Base-by-base conservation (phyloP, 2,888 invertebrate genomes). In the Stenchaetothrips biformis region DNA sequence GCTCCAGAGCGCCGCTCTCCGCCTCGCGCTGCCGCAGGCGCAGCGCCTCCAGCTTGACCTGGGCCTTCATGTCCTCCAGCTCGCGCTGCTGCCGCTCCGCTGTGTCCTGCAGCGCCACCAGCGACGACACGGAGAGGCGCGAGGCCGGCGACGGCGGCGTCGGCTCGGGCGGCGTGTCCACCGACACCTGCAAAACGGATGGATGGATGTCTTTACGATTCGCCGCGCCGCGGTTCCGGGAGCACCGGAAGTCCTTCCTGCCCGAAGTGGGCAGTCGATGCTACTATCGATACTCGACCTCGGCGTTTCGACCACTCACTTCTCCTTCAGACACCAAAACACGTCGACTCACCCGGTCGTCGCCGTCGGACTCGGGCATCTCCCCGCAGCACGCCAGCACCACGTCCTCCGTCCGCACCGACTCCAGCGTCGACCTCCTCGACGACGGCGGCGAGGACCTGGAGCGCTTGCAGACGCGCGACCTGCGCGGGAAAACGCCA, bases 21-120 rank as follows among this genome's bases (percentile, higher is more conserved):
- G 90, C 88, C 86, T 92, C 92, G 78, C 92, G 86, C 86, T 92
- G 92, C 78, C 93, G 90, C 82, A 94, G 87, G 84, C 93, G 90
- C 80, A 91, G 89, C 82, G 94, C 90, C 85, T 94, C 94, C 82
- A 92, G 91, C 87, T 94, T 91, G 25, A 94, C 86, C 84, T 94
- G 92, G 82, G 91, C 91, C 84, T 93, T 92, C 78, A 94, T 87
- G 83, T 92, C 92, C 83, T 91, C 90, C 83, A 92, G 90, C 86
- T 93, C 92, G 81, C 90, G 90, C 77, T 90, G 89, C 85, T 92
- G 92, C 85, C 91, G 91, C 85, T 92, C 91, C 84, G 92, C 84
- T 83, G 86, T 87, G 83, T 86, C 87, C 84, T 87, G 85, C 83
- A 87, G 84, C 74, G 86, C 84, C 84, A 85, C 67, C 85, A 74